A percentile compares a stretch with the other conserved stretches of the same genome.
phyloP scores from a whole-genome alignment of 2,113 vertebrate species.

The Gopherus evgoodei region DNA sequence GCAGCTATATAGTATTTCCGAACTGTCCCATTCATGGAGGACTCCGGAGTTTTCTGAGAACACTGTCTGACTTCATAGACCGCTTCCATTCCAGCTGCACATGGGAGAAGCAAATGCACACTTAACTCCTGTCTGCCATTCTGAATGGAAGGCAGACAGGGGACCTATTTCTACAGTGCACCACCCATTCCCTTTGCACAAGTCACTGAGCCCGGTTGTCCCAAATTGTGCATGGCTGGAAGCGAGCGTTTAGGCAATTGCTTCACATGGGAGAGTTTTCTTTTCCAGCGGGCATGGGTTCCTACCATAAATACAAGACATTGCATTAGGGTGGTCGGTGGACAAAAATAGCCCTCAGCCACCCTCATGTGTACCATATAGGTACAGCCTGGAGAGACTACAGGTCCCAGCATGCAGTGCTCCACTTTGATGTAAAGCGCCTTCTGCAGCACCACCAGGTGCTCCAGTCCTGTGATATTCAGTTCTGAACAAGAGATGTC shows the following conservation, averaged over 20 bases:
- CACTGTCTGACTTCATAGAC: constrained; percentile 79
- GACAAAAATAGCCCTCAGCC: background rate
- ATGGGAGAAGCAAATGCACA: background rate
- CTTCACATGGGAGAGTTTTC: background rate
- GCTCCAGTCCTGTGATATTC: background rate
- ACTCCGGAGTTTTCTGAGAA: background rate
- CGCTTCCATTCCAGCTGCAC: constrained; percentile 80
- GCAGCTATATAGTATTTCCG: constrained; percentile 80
- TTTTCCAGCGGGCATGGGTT: background rate
- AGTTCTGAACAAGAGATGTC: accelerated
- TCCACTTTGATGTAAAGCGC: background rate
- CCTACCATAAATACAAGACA: background rate
- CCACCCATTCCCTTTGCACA: background rate
- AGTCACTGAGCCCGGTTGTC: background rate
- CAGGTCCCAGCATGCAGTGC: background rate
- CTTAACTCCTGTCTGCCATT: background rate
- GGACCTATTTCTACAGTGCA: background rate
- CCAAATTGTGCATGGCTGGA: background rate
- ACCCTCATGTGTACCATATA: background rate
- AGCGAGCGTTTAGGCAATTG: background rate
- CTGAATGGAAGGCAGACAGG: accelerated
- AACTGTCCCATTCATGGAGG: constrained; percentile 64
- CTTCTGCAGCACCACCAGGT: background rate
- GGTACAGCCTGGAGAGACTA: background rate
- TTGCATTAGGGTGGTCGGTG: accelerated